A percentile compares a stretch with the other conserved stretches of the same genome.
Conservation (phyloP, 2,113 vertebrate species). For the Ptilonorhynchus violaceus region DNA sequence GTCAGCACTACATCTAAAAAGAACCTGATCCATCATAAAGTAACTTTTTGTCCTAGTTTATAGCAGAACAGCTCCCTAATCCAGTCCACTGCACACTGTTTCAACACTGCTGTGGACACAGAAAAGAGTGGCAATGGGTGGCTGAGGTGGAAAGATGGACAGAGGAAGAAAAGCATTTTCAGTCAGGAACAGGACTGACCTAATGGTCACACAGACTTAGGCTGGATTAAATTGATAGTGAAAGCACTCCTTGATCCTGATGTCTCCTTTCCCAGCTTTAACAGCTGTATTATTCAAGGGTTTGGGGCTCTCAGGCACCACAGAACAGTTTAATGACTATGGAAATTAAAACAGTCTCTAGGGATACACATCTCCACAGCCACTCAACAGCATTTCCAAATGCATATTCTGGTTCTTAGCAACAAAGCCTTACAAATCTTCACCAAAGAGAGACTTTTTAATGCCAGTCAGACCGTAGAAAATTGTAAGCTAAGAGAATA, state of each 20-base stretch:
- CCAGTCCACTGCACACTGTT: fast-evolving
- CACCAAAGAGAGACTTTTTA: background rate
- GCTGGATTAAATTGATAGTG: background rate
- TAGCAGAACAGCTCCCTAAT: background rate
- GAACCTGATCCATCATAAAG: background rate
- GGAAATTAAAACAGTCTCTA: slow-evolving; percentile 15
- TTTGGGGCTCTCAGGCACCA: background rate
- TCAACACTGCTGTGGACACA: background rate
- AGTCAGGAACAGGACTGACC: background rate
- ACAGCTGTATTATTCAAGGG: background rate
- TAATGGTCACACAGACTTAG: background rate
- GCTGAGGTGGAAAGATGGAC: background rate
- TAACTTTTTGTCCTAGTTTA: background rate
- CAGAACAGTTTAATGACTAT: background rate
- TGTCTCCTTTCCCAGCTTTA: background rate
- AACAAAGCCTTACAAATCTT: background rate
- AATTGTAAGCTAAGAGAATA: background rate
- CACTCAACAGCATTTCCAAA: slow-evolving; percentile 6
- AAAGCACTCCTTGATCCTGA: background rate
- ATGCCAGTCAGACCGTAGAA: background rate
- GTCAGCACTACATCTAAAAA: background rate
- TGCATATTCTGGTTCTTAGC: background rate
- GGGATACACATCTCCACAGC: background rate
- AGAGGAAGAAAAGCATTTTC: background rate
- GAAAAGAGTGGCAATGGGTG: background rate